Evolutionary conservation across 2,888 invertebrate species (phyloP).

Genomic region (Melieria omissa): DNA sequence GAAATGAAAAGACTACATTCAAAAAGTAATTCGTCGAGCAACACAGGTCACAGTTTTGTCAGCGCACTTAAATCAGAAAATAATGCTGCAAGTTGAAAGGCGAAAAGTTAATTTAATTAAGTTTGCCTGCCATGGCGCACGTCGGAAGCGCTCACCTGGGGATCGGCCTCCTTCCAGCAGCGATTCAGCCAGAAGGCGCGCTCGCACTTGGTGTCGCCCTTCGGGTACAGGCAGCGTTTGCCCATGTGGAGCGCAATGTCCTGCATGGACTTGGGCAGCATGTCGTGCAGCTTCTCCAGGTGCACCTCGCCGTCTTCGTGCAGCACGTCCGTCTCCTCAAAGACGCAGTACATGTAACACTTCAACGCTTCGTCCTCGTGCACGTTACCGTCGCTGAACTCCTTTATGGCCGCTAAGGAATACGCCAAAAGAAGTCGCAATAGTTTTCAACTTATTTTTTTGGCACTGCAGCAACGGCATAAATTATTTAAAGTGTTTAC

Average conservation of each 20-base stretch:
- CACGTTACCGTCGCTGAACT: constrained; percentile 57
- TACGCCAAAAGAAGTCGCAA: too few relatives aligned
- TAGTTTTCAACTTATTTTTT: too few relatives aligned
- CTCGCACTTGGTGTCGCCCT: constrained; percentile 56
- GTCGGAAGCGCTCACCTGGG: constrained; percentile 48
- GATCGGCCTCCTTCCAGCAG: constrained; percentile 60
- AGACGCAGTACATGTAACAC: constrained; percentile 58
- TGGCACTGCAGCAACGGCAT: too few relatives aligned
- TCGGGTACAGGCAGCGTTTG: constrained; percentile 51
- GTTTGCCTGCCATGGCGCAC: neutral
- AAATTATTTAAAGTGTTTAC: constrained; percentile 42
- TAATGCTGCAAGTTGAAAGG: constrained; percentile 20
- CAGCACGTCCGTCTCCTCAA: constrained; percentile 52
- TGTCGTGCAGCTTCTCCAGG: constrained; percentile 52
- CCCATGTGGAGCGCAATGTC: constrained; percentile 55
- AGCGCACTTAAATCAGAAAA: constrained; percentile 8
- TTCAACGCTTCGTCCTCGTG: constrained; percentile 56
- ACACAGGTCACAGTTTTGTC: neutral
- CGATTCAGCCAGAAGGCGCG: constrained; percentile 60
- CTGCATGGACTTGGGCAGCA: constrained; percentile 51
- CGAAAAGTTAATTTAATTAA: neutral
- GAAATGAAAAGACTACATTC: constrained; percentile 20
- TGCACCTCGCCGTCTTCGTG: constrained; percentile 55
- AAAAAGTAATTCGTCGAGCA: neutral
- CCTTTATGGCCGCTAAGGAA: constrained; percentile 54